Evolutionary conservation across 2,888 invertebrate genomes (phyloP).

Genomic region (Oeneis ivallda): DNA sequence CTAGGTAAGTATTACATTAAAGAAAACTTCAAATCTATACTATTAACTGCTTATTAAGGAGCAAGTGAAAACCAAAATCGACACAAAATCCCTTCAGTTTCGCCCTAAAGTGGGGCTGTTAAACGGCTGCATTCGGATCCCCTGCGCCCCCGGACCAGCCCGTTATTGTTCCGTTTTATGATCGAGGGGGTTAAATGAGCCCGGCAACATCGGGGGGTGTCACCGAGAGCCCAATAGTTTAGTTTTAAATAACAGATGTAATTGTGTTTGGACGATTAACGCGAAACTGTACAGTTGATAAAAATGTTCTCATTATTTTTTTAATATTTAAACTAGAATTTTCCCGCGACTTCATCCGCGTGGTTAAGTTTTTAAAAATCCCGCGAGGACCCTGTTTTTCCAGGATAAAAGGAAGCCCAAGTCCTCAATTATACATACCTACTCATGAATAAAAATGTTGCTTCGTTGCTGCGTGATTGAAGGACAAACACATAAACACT

Average conservation of each 20-base stretch:
- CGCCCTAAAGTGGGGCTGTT: slow-evolving; percentile 39
- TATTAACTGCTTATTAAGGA: slow-evolving; percentile 14
- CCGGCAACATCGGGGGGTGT: slow-evolving; percentile 45
- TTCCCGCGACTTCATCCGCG: no score
- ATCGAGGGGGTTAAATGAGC: slow-evolving; percentile 53
- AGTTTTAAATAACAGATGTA: slow-evolving; percentile 67
- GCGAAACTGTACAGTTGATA: slow-evolving; percentile 37
- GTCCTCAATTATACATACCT: no score
- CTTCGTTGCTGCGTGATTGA: no score
- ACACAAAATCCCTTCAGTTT: slow-evolving; percentile 37
- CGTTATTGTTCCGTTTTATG: slow-evolving; percentile 50
- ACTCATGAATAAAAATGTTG: no score
- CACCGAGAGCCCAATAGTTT: slow-evolving; percentile 47
- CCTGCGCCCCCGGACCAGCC: slow-evolving; percentile 47
- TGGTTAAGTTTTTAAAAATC: no score
- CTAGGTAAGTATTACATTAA: neutral
- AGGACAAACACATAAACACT: no score
- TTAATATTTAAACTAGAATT: neutral
- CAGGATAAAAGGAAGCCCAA: no score
- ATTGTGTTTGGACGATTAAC: slow-evolving; percentile 69
- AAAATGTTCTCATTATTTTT: slow-evolving; percentile 10
- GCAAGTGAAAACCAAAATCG: slow-evolving; percentile 31
- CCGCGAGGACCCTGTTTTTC: no score
- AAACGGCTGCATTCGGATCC: slow-evolving; percentile 51
- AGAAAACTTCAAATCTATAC: neutral